Evolutionary conservation across 2,113 vertebrate species (phyloP).

Genomic region (Engystomops pustulosus): DNA sequence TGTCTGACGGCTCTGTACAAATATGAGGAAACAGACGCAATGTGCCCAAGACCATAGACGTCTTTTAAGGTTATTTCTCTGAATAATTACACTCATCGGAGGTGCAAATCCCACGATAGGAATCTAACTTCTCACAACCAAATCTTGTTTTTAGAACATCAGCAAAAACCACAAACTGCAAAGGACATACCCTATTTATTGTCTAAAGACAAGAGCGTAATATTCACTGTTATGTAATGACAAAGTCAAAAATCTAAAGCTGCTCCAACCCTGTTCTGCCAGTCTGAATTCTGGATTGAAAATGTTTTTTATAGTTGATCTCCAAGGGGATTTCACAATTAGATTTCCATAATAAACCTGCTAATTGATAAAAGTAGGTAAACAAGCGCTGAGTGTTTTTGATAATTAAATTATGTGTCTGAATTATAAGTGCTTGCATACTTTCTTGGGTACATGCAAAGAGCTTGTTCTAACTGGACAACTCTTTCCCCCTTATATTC

Average conservation of each 20-base stretch:
- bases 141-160: conserved; percentile 66
- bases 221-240: neutral
- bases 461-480: no score
- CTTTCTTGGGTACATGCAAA: no score
- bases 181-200: neutral
- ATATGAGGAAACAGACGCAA: conserved; percentile 74
- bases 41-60: conserved; percentile 69
- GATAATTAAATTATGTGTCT: no score
- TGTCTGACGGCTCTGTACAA: conserved; percentile 67
- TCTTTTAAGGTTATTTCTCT: conserved; percentile 71
- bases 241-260: no score
- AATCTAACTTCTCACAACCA: conserved; percentile 60
- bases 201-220: neutral
- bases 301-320: neutral
- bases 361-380: no score
- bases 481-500: no score
- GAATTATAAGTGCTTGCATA: no score
- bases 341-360: no score
- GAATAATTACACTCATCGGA: conserved; percentile 71
- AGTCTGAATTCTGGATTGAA: no score
- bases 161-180: conserved; percentile 38
- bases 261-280: no score
- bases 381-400: neutral
- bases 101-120: conserved; percentile 64
- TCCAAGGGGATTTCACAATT: neutral